Percentiles rank a stretch among this genome's conserved stretches.
Evolutionary conservation across 2,113 vertebrate genomes (phyloP).

Genomic region (Gallinago undulata): DNA sequence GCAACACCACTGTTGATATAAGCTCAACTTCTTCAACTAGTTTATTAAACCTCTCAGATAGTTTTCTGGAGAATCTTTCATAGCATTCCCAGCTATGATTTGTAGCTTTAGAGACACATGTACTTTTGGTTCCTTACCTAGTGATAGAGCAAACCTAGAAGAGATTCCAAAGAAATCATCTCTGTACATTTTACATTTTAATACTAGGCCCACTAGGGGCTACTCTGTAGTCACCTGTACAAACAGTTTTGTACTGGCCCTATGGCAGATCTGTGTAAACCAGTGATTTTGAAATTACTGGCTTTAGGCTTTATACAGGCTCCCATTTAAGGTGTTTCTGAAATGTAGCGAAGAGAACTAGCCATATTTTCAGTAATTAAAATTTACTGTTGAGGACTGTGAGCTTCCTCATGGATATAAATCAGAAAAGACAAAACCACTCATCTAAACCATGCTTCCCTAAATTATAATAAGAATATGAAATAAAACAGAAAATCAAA

Average conservation of each 20-base stretch:
- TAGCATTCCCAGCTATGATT: not conserved
- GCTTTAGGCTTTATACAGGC: not conserved
- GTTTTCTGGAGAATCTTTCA: not conserved
- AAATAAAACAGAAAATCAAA: not conserved
- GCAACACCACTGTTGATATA: not conserved
- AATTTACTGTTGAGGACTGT: not conserved
- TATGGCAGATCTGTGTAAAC: not conserved
- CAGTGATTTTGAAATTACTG: not conserved
- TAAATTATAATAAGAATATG: not conserved
- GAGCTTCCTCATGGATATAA: not conserved
- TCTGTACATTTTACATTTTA: not conserved
- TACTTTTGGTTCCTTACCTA: not conserved
- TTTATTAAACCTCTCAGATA: not conserved
- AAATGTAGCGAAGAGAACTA: not conserved
- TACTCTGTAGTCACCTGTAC: accelerated
- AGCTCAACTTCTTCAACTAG: not conserved
- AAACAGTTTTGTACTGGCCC: not conserved
- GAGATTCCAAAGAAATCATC: not conserved
- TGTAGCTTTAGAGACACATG: not conserved
- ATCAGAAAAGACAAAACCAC: not conserved
- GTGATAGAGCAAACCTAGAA: not conserved
- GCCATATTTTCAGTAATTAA: not conserved
- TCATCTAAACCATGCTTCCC: not conserved
- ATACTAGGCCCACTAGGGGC: not conserved
- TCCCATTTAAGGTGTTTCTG: not conserved